Conservation (phyloP, 92 coral and sea anemone genomes). For the Pocillopora grandis region DNA sequence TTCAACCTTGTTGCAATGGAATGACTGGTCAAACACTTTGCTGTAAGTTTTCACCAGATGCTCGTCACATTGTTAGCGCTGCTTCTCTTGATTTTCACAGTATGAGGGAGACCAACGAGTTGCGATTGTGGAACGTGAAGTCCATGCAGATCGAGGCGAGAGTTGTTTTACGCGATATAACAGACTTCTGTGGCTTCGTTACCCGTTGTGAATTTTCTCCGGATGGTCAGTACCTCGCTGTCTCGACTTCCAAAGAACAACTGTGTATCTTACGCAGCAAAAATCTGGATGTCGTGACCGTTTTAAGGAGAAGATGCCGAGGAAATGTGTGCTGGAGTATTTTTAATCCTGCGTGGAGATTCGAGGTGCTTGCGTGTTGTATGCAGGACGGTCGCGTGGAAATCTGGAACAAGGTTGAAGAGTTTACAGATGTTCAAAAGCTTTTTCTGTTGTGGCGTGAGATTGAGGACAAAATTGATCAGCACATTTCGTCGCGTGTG, state of each 20-base stretch:
- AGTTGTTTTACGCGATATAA: slow-evolving; percentile 75
- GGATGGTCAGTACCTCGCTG: slow-evolving; percentile 80
- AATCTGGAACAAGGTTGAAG: slow-evolving; percentile 58
- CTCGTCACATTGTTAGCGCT: slow-evolving; percentile 68
- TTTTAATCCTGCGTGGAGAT: slow-evolving; percentile 68
- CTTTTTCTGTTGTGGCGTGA: too few relatives aligned
- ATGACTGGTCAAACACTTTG: slow-evolving; percentile 85
- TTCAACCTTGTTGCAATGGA: slow-evolving; percentile 85
- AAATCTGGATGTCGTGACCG: slow-evolving; percentile 76
- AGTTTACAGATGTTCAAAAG: too few relatives aligned
- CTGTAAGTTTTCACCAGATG: slow-evolving; percentile 89
- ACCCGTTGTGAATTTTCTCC: slow-evolving; percentile 91
- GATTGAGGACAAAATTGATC: too few relatives aligned
- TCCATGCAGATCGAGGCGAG: slow-evolving; percentile 78
- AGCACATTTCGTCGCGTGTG: too few relatives aligned
- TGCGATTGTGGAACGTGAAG: slow-evolving; percentile 87
- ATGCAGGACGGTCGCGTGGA: slow-evolving; percentile 87
- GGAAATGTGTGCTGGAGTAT: slow-evolving; percentile 91
- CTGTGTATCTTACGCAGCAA: slow-evolving; percentile 76
- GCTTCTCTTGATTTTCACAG: slow-evolving; percentile 90
- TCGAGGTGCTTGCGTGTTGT: slow-evolving; percentile 77
- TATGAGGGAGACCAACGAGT: slow-evolving; percentile 84
- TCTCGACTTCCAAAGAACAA: slow-evolving; percentile 86
- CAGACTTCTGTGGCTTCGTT: slow-evolving; percentile 92
- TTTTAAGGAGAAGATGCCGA: slow-evolving; percentile 76